Percentiles rank a stretch among this genome's conserved stretches.
phyloP scores from a whole-genome alignment of 2,113 vertebrate species.

The Hippocampus mohnikei region DNA sequence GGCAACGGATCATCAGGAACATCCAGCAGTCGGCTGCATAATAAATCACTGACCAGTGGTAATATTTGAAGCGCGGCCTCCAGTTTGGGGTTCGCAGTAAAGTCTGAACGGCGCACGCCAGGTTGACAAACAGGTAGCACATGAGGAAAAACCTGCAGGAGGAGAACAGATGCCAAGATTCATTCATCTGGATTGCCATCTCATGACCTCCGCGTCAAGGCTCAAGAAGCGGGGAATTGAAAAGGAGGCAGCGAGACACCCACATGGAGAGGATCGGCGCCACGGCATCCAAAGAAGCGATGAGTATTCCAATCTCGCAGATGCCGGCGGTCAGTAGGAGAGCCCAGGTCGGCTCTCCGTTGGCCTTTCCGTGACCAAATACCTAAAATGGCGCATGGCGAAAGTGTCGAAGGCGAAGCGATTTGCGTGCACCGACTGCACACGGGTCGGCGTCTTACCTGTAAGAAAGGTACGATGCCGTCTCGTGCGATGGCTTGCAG shows the following conservation, averaged over 20 bases:
- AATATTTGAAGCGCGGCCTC: conserved; percentile 76
- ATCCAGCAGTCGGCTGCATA: background rate
- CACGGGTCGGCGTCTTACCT: conserved; percentile 66
- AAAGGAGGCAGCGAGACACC: conserved; percentile 45
- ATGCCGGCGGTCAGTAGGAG: conserved; percentile 87
- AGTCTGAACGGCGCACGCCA: conserved; percentile 92
- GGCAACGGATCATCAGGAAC: background rate
- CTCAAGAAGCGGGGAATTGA: background rate
- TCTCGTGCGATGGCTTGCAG: conserved; percentile 94
- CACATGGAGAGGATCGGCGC: conserved; percentile 97
- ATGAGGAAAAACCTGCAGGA: conserved; percentile 90
- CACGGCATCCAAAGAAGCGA: conserved; percentile 91
- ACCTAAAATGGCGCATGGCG: conserved; percentile 66
- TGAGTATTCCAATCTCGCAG: conserved; percentile 93
- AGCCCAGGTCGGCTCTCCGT: conserved; percentile 95
- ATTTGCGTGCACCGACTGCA: background rate
- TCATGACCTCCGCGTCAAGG: conserved; percentile 4
- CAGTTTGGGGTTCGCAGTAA: conserved; percentile 91
- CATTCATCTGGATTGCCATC: conserved; percentile 10
- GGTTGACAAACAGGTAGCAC: conserved; percentile 96
- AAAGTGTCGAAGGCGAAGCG: background rate
- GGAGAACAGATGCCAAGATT: background rate
- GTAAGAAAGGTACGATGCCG: conserved; percentile 89
- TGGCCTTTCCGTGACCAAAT: conserved; percentile 92
- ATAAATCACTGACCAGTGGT: conserved; percentile 68